Evolutionary conservation across 92 coral and sea anemone genomes (phyloP).

Genomic region (Bergia sp.): DNA sequence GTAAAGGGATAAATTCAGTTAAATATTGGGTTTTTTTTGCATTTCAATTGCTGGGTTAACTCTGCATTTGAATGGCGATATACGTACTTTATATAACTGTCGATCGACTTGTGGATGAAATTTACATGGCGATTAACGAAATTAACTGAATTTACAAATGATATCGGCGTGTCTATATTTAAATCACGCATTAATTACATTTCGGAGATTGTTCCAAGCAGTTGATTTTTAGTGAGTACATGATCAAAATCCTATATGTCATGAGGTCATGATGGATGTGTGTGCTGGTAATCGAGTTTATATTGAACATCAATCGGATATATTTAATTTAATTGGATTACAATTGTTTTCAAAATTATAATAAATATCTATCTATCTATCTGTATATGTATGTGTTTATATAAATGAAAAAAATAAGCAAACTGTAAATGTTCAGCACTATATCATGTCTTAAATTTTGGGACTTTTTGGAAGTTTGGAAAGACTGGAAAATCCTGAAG

Average conservation of each 20-base stretch:
- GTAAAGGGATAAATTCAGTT: not conserved
- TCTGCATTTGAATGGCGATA: not conserved
- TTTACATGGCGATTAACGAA: slow-evolving; percentile 24
- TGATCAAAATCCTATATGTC: not conserved
- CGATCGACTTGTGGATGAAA: slow-evolving; percentile 2
- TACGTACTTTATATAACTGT: not conserved
- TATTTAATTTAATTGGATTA: slow-evolving; percentile 31
- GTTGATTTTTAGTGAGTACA: not conserved
- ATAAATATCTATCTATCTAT: too few species aligned
- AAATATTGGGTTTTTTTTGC: not conserved
- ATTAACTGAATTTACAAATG: slow-evolving; percentile 30
- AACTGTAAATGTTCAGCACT: too few species aligned
- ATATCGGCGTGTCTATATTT: not conserved
- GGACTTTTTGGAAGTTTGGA: too few species aligned
- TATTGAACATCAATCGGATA: not conserved
- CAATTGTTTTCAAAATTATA: not conserved
- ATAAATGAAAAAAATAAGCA: too few species aligned
- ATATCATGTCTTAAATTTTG: too few species aligned
- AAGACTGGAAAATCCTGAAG: too few species aligned
- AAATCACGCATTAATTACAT: not conserved
- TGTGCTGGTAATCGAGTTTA: not conserved
- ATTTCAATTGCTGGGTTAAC: not conserved
- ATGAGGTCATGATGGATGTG: not conserved
- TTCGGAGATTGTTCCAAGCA: not conserved
- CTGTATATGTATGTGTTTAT: too few species aligned